Conservation (phyloP, 2,113 vertebrate species). For the Aphyosemion australe region DNA sequence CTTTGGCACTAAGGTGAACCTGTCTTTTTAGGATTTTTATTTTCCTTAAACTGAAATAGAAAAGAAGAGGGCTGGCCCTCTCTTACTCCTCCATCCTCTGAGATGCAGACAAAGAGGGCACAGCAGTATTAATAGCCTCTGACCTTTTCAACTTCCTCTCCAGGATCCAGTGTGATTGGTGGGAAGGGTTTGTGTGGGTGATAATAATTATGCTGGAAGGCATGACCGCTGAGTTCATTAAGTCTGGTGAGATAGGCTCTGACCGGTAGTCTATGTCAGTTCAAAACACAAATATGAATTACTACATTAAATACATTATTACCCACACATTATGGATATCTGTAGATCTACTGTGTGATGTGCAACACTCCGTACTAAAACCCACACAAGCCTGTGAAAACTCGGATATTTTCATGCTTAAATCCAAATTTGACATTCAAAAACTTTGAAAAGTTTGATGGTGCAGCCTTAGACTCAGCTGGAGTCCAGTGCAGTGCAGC, state of each 20-base stretch:
- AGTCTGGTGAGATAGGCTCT: conserved; percentile 52
- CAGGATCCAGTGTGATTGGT: conserved; percentile 65
- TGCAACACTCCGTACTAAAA: too few species aligned
- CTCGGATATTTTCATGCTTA: too few species aligned
- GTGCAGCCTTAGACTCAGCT: too few species aligned
- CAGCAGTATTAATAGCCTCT: conserved; percentile 70
- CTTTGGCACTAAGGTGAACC: conserved; percentile 47
- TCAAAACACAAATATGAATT: conserved; percentile 15
- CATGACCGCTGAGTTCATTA: conserved; percentile 55
- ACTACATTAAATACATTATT: too few species aligned
- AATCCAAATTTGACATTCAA: too few species aligned
- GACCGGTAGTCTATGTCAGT: conserved; percentile 49
- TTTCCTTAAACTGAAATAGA: conserved; percentile 52
- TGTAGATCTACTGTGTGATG: too few species aligned
- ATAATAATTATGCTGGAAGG: conserved; percentile 70
- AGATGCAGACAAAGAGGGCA: conserved; percentile 64
- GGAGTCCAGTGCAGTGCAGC: too few species aligned
- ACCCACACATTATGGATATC: too few species aligned
- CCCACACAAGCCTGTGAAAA: too few species aligned
- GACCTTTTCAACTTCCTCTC: conserved; percentile 72
- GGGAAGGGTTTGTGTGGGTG: conserved; percentile 62
- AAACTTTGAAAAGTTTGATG: too few species aligned
- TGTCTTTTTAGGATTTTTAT: conserved; percentile 68
- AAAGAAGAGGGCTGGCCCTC: conserved; percentile 30
- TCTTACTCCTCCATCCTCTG: conserved; percentile 59